Evolutionary conservation across 1,140 invertebrate species (phyloP), one percentile per base, ranked within the genome.

Genomic region (Drosophila chauvacae): DNA sequence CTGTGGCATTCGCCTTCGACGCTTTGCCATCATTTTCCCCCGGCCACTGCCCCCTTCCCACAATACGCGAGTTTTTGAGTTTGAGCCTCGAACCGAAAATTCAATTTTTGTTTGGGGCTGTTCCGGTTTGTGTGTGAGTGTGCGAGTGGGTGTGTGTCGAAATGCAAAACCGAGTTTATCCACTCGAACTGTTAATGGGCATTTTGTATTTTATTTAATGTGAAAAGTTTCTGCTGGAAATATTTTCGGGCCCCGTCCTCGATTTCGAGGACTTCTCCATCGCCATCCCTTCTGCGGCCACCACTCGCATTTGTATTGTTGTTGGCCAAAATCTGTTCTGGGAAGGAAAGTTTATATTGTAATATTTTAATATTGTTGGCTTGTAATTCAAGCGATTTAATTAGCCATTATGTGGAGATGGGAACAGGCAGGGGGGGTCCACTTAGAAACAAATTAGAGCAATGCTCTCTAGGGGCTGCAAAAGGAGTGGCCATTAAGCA

Each of bases 191-290:
- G 85, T 90, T 90, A 90, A 90, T 90, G 85, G 85, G 85, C 85
- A 90, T 90, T 90, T 90, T 90, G 85, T 90, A 90, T 90, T 88
- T 90, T 90, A 90, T 90, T 90, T 90, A 90, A 90, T 90, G 85
- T 85, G 85, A 90, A 90, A 90, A 90, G 86, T 90, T 90, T 88
- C 56, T 76, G 81, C 53, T 85, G 60, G 63, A 88, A 81, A 85
- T 74, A 75, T 90, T 81, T 79, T 59, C 18, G 57, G 74, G 61
- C 51, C 69, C 61, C 59, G 63, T 71, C 56, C 72, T 83, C 77
- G 53, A 72, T 75, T 66, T 60, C 59, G 47, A 77, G 63, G 42
- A 28, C n/a, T 60, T n/a, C 33, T 26, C 48, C 71, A 45, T 11
- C 23, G 23, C 41, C 47, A 30, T 14, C 9, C 9, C 62, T 39